Evolutionary conservation across 2,797 vertebrate species (phyloP), one percentile per base, ranked within the genome.

Genomic region (Hafferia zeledoni): DNA sequence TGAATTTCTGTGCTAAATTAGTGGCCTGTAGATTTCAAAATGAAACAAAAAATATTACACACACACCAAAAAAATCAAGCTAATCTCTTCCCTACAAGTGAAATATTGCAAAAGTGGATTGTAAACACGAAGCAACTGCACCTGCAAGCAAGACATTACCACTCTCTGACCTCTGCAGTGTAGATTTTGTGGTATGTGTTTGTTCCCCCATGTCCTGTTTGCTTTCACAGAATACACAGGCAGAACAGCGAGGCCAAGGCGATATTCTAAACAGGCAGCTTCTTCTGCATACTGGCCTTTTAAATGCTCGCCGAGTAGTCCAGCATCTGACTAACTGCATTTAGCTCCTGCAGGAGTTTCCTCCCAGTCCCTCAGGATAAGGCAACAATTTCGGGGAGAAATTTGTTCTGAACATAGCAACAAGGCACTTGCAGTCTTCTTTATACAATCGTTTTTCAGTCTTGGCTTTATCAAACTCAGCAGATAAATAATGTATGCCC

Each of bases 401-500:
- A 43, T 72, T 75, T 75, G 60, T 61, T 89, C 68, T 61, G 78
- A 87, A 85, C 15, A 31, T 13, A 92, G 63, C 68, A 87, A 55
- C 3, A 11, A 75, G 53, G 59, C 55, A 71, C 57, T 83, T 68
- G 17, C 50, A 86, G 37, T 76, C 50, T 68, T 84, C 71, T 88
- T 96, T 57, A 52, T 20, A 41, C 20, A 67, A 91, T 23, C 31
- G 44, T 56, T 93, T 94, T 83, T 86, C 50, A 82, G 71, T 24
- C 49, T 91, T 80, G 64, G 74, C 57, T 87, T 77, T 75, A 87
- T 94, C 89, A 68, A 75, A 59, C 69, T 89, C 78, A 78, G 79
- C 39, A 91, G 90, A 96, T 83, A 93, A 93, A 95, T 93, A 93
- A 94, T 61, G 27, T 85, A 71, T 85, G 53, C 44, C 77, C 55